phyloP scores from a whole-genome alignment of 2,797 vertebrate genomes.

The Myotis myotis region DNA sequence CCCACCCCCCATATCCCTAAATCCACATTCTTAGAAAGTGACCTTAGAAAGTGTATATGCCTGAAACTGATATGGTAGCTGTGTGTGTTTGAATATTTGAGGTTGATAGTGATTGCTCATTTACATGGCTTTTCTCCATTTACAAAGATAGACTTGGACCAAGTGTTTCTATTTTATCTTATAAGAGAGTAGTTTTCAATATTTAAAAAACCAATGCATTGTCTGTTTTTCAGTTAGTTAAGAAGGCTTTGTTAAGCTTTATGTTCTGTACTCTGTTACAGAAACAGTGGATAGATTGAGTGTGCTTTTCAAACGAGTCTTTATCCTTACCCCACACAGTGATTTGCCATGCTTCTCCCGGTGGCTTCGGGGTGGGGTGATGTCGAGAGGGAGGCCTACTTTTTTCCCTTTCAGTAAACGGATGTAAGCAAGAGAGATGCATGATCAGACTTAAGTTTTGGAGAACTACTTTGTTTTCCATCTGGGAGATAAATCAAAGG shows the following conservation, averaged over 20 bases:
- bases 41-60: not conserved
- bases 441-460: not conserved
- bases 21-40: slow-evolving; percentile 29
- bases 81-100: not conserved
- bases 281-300: not conserved
- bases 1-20: not conserved
- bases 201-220: not conserved
- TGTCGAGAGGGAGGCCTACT: not conserved
- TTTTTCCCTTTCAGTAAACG: not conserved
- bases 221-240: not conserved
- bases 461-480: not conserved
- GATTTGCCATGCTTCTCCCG: not conserved
- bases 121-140: not conserved
- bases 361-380: not conserved
- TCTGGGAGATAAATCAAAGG: not conserved
- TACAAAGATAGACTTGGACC: slow-evolving; percentile 20
- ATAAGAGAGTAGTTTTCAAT: not conserved
- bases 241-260: slow-evolving; percentile 14
- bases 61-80: not conserved
- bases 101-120: not conserved
- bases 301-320: not conserved
- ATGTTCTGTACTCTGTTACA: not conserved
- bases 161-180: slow-evolving; percentile 17
- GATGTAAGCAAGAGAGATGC: not conserved
- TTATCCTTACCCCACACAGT: not conserved